Conservation (phyloP, 2,888 invertebrate genomes). For the Apoda limacodes region DNA sequence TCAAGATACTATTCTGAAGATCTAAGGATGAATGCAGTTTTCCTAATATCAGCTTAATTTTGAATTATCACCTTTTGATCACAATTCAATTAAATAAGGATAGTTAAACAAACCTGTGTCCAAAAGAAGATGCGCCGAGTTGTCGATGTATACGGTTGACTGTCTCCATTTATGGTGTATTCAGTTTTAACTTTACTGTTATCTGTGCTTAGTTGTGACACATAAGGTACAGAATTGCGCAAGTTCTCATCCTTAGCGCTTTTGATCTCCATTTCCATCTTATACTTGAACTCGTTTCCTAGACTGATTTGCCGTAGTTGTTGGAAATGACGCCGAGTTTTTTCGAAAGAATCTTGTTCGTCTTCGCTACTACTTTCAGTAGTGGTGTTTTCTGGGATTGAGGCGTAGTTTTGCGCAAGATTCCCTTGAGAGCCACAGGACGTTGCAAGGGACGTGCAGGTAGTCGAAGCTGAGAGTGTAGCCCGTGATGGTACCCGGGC, state of each 20-base stretch:
- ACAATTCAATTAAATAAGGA: too few species aligned
- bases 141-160: constrained; percentile 61
- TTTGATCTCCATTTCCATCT: constrained; percentile 75
- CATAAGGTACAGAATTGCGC: constrained; percentile 71
- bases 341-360: constrained; percentile 66
- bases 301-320: constrained; percentile 72
- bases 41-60: too few species aligned
- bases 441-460: constrained; percentile 71
- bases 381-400: constrained; percentile 50
- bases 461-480: constrained; percentile 70
- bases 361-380: constrained; percentile 64
- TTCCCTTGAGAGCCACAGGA: constrained; percentile 61
- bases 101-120: constrained; percentile 55
- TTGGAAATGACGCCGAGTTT: constrained; percentile 71
- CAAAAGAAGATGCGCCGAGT: constrained; percentile 62
- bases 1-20: too few species aligned
- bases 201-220: constrained; percentile 71
- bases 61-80: too few species aligned
- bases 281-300: constrained; percentile 72
- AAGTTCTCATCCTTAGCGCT: constrained; percentile 71
- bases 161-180: constrained; percentile 50
- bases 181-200: constrained; percentile 66
- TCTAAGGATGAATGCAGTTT: too few species aligned
- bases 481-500: constrained; percentile 59
- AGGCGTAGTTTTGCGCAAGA: constrained; percentile 52